Percentiles rank a stretch among this genome's conserved stretches.
Evolutionary conservation across 35 echinoderm and acorn worm species (phyloP).

Genomic region (Antedon bifida): DNA sequence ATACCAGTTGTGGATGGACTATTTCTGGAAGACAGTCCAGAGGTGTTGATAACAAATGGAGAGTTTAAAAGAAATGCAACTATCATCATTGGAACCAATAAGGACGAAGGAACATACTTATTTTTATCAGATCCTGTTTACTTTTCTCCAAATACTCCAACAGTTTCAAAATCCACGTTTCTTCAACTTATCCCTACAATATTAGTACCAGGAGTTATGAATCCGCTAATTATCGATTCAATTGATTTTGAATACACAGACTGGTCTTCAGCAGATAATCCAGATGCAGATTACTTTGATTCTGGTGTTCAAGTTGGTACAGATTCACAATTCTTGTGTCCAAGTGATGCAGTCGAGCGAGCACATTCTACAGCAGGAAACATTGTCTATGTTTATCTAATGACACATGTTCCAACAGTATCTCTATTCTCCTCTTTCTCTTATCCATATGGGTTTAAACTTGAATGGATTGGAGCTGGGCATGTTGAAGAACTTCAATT

Average conservation of each 20-base stretch:
- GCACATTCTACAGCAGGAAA: conserved; percentile 17
- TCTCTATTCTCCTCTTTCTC: conserved; percentile 11
- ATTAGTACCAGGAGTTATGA: conserved; percentile 10
- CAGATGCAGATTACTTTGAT: conserved; percentile 32
- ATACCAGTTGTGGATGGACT: conserved; percentile 36
- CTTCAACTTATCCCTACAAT: not conserved
- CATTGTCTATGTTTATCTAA: conserved; percentile 35
- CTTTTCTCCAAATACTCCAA: conserved; percentile 5
- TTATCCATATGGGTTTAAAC: no score
- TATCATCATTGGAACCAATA: conserved; percentile 35
- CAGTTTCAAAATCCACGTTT: not conserved
- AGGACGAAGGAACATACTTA: conserved; percentile 34
- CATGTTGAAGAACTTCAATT: conserved; percentile 67
- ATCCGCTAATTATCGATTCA: conserved; percentile 29
- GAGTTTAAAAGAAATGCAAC: conserved; percentile 27
- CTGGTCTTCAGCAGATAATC: conserved; percentile 52
- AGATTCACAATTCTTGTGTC: conserved; percentile 54
- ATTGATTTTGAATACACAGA: conserved; percentile 52
- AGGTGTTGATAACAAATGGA: conserved; percentile 12
- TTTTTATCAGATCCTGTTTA: not conserved
- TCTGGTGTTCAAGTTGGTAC: conserved; percentile 17
- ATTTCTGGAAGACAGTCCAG: conserved; percentile 26
- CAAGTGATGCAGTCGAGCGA: conserved; percentile 29
- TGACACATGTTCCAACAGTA: conserved; percentile 50
- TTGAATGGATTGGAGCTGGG: conserved; percentile 22